A percentile compares a stretch with the other conserved stretches of the same genome.
These are phyloP conservation scores for Acholoe squamosa DNA, from an alignment of 2,888 invertebrate genomes.

Conservation along the genomic window DNA sequence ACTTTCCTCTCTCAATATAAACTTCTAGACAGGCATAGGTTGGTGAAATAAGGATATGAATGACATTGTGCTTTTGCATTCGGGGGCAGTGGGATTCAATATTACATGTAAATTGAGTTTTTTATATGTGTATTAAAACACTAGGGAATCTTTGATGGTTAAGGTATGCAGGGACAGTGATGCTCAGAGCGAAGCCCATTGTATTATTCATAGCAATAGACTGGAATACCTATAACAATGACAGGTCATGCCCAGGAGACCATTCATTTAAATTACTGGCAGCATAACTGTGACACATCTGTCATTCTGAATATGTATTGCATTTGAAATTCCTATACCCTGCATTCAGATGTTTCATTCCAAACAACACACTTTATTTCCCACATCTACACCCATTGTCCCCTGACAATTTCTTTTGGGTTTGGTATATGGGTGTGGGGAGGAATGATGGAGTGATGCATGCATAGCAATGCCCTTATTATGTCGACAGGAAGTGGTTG, in stretches of 20 bases:
- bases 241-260: not conserved
- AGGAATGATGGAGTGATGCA: not conserved
- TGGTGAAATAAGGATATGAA: too few species aligned
- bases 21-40: too few species aligned
- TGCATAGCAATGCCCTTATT: not conserved
- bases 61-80: too few species aligned
- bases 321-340: not conserved
- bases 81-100: too few species aligned
- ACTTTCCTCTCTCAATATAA: too few species aligned
- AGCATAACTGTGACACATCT: not conserved
- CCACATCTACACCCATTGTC: not conserved
- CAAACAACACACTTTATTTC: constrained; percentile 6
- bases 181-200: too few species aligned
- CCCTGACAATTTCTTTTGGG: not conserved
- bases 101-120: too few species aligned
- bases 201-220: not conserved
- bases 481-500: too few species aligned
- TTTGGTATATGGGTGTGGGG: not conserved
- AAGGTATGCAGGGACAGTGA: too few species aligned
- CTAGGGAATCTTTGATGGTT: too few species aligned
- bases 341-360: constrained; percentile 24
- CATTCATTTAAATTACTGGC: not conserved
- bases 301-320: not conserved
- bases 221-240: not conserved
- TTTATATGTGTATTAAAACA: too few species aligned